phyloP scores from a whole-genome alignment of 2,888 invertebrate species.

The Trichogramma dendrolimi region DNA sequence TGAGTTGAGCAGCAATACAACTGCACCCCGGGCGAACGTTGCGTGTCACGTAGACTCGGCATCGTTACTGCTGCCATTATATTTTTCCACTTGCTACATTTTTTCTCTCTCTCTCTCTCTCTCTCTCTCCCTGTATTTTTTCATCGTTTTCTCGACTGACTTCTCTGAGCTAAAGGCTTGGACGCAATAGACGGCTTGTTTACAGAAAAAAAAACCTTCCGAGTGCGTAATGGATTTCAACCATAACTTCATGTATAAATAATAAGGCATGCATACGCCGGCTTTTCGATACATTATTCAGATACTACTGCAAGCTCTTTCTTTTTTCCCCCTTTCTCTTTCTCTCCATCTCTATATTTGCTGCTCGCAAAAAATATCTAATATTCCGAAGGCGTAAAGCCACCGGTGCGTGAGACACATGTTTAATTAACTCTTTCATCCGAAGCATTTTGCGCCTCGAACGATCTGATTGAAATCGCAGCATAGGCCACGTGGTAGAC shows the following conservation, averaged over 20 bases:
- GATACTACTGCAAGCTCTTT: background rate
- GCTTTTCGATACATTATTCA: too few relatives aligned
- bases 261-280: too few relatives aligned
- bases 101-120: background rate
- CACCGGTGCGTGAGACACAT: too few relatives aligned
- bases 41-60: constrained; percentile 18
- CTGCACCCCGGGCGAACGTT: constrained; percentile 6
- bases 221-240: constrained; percentile 22
- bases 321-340: background rate
- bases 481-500: too few relatives aligned
- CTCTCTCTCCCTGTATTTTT: background rate
- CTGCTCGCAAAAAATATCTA: background rate
- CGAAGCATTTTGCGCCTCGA: too few relatives aligned
- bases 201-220: constrained; percentile 7
- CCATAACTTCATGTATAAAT: constrained; percentile 9
- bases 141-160: background rate
- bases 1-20: too few relatives aligned
- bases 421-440: too few relatives aligned
- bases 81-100: constrained; percentile 22
- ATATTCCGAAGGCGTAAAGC: too few relatives aligned
- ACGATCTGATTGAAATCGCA: too few relatives aligned
- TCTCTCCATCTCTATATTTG: background rate
- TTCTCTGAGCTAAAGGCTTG: background rate
- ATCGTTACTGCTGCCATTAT: constrained; percentile 25
- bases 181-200: constrained; percentile 5